Evolutionary conservation across 2,797 vertebrate genomes (phyloP), one percentile per base, ranked within the genome.

Genomic region (Peromyscus aztecus): DNA sequence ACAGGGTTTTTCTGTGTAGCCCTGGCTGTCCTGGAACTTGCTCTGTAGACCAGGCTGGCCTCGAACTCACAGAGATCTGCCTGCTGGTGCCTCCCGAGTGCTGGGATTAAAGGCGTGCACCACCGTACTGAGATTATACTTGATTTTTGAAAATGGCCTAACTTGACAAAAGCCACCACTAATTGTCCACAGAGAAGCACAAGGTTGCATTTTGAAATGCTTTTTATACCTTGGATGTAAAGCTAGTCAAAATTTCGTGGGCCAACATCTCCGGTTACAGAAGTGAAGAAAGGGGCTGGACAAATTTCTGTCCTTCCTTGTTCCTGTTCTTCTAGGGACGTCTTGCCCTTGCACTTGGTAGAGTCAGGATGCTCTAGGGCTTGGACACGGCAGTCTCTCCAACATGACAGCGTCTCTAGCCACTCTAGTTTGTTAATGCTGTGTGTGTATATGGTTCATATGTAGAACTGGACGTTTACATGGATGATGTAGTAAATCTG

Each of bases 91-190:
- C 27, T 43, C 24, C 37, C 11, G 0, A 83, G 81, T 43, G 81
- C 57, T 29, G 24, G 80, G 21, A 27, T 59, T 40, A 43, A 83
- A 43, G 57, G 24, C 2, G 0, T 6, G 24, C 2, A 6, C 24
- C 80, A 43, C n/a, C 37, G 19, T 8, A 83, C 24, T 27, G 4
- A 27, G 55, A 57, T 59, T 63, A 83, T 40, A 43, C 59, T 73
- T 78, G 46, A 1, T n/a, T 89, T 75, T 91, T 89, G 34, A 75
- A 75, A 82, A 94, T 7, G 4, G 52, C 77, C 82, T 77, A 31
- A 61, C 63, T 82, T 86, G 83, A 85, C 89, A 88, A 73, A 81
- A 91, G 63, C 9, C 46, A 78, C 85, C 93, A 29, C 13, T 81
- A 49, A 81, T 23, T 69, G 14, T 31, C 73, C 31, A 57, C 55